A percentile compares a stretch with the other conserved stretches of the same genome.
Conservation (phyloP, 1,140 invertebrate genomes). For the Bombus picipes region DNA sequence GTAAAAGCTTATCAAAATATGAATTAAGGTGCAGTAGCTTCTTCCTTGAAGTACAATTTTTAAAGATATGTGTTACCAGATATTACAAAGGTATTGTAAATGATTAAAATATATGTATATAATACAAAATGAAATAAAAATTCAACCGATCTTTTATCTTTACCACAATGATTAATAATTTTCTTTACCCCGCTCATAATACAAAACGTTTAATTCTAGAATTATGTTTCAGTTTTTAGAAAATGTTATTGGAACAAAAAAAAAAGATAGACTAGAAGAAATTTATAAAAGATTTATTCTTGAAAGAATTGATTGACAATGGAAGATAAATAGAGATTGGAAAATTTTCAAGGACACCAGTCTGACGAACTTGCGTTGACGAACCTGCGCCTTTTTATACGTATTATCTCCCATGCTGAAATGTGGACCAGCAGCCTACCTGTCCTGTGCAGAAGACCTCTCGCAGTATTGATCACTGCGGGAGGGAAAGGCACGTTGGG, state of each 20-base stretch:
- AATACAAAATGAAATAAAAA: neutral
- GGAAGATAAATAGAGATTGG: neutral
- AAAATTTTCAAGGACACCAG: constrained; percentile 20
- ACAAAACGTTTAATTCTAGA: neutral
- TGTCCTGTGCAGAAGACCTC: constrained; percentile 69
- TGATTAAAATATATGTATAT: neutral
- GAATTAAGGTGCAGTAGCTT: neutral
- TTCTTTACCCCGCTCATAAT: neutral
- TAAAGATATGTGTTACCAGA: neutral
- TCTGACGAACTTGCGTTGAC: neutral
- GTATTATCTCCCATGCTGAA: constrained; percentile 27
- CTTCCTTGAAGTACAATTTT: neutral
- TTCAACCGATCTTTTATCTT: neutral
- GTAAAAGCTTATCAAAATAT: neutral
- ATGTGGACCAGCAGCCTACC: constrained; percentile 63
- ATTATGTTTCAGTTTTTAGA: neutral
- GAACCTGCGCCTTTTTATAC: neutral
- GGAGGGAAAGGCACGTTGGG: constrained; percentile 50
- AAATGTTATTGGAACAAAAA: neutral
- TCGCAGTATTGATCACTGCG: constrained; percentile 73
- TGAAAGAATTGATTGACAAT: neutral
- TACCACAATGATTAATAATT: neutral
- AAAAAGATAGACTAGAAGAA: neutral
- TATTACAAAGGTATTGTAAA: neutral
- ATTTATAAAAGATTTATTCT: neutral